Conservation (phyloP, 2,888 invertebrate genomes). For the Drosophila fulvimacula region DNA sequence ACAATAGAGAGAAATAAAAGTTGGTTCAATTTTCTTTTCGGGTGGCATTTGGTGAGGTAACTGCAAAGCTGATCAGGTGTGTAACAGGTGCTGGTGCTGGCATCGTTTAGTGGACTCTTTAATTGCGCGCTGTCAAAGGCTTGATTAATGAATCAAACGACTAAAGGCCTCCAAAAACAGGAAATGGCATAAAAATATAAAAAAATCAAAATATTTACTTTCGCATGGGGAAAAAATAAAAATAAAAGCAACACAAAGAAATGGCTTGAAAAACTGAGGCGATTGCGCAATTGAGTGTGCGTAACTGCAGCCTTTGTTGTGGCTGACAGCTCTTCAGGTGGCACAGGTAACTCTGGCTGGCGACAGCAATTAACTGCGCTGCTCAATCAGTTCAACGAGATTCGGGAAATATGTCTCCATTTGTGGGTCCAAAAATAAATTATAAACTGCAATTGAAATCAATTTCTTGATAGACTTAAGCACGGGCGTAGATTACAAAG, state of each 20-base stretch:
- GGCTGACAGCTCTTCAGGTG: constrained; percentile 3
- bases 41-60: constrained; percentile 32
- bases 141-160: constrained; percentile 63
- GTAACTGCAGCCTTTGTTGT: constrained; percentile 57
- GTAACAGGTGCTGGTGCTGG: constrained; percentile 16
- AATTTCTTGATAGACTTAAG: constrained; percentile 16
- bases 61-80: constrained; percentile 64
- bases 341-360: not conserved
- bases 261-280: constrained; percentile 14
- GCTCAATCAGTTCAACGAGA: constrained; percentile 39
- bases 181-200: constrained; percentile 44
- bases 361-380: constrained; percentile 41
- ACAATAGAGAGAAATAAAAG: not conserved
- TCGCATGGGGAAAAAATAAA: constrained; percentile 53
- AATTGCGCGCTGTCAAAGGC: constrained; percentile 29
- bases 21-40: constrained; percentile 28
- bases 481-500: constrained; percentile 33
- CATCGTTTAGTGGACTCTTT: constrained; percentile 25
- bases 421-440: constrained; percentile 9
- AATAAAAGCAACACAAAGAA: constrained; percentile 46
- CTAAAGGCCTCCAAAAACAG: constrained; percentile 30
- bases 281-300: constrained; percentile 69
- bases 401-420: constrained; percentile 40
- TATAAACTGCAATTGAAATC: constrained; percentile 59
- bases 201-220: constrained; percentile 65